These are phyloP conservation scores for Anguilla marmorata DNA, from an alignment of 2,797 vertebrate genomes.

Conservation along the genomic window DNA sequence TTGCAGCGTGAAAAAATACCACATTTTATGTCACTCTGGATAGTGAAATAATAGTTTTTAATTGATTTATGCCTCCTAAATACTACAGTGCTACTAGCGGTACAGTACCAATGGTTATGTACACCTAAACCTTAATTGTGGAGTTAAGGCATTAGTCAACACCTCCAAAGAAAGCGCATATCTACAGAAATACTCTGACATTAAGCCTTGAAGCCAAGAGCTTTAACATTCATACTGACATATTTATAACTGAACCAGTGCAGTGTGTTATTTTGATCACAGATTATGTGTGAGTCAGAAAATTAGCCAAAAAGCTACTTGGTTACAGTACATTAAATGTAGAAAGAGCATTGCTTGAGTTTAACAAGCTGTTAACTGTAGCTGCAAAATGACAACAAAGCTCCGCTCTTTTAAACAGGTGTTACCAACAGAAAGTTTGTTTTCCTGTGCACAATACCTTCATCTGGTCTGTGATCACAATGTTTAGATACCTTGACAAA, in stretches of 20 bases:
- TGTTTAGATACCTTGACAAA: not conserved
- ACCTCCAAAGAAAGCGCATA: not conserved
- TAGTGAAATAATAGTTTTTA: not conserved
- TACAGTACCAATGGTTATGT: constrained; percentile 10
- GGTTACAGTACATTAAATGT: not conserved
- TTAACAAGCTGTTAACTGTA: constrained; percentile 4
- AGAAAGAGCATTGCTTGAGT: not conserved
- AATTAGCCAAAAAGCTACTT: not conserved
- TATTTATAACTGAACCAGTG: not conserved
- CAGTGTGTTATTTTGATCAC: not conserved
- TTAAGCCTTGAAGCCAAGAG: not conserved
- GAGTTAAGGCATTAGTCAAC: not conserved
- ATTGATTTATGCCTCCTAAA: not conserved
- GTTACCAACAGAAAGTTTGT: not conserved
- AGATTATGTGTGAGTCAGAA: not conserved
- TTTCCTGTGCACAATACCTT: not conserved
- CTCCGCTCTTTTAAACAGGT: not conserved
- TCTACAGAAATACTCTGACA: not conserved
- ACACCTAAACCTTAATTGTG: not conserved
- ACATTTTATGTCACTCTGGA: not conserved
- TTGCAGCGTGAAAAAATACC: not conserved
- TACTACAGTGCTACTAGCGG: not conserved
- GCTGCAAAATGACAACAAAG: not conserved
- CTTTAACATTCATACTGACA: not conserved
- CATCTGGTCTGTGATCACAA: not conserved